phyloP scores from a whole-genome alignment of 2,888 invertebrate species.

The Buathra laborator region DNA sequence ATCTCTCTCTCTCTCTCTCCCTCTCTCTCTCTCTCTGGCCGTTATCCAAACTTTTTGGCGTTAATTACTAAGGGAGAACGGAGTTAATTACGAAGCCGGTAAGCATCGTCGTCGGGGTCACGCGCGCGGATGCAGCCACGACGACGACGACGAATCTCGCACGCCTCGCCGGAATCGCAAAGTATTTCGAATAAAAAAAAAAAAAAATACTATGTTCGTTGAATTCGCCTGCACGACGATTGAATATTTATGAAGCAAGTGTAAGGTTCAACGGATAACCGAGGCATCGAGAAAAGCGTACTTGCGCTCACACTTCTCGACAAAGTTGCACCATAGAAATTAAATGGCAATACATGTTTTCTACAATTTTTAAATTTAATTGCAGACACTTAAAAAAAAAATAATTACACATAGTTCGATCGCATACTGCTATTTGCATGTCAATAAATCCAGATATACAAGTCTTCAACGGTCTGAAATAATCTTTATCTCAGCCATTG shows the following conservation, averaged over 20 bases:
- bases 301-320: background rate
- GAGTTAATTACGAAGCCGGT: conserved; percentile 63
- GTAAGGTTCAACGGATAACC: background rate
- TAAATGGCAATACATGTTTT: background rate
- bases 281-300: background rate
- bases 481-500: background rate
- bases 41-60: conserved; percentile 60
- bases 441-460: background rate
- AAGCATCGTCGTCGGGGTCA: conserved; percentile 44
- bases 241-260: conserved; percentile 11
- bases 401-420: background rate
- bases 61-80: conserved; percentile 58
- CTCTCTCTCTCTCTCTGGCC: conserved; percentile 42
- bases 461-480: background rate
- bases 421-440: background rate
- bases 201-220: background rate
- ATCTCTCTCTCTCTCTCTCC: conserved; percentile 27
- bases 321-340: background rate
- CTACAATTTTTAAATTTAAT: background rate
- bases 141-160: conserved; percentile 12
- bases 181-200: background rate
- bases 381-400: background rate
- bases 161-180: background rate
- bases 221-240: background rate
- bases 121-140: conserved; percentile 10